Conservation (phyloP, 2,888 invertebrate genomes). For the Melanargia galathea region DNA sequence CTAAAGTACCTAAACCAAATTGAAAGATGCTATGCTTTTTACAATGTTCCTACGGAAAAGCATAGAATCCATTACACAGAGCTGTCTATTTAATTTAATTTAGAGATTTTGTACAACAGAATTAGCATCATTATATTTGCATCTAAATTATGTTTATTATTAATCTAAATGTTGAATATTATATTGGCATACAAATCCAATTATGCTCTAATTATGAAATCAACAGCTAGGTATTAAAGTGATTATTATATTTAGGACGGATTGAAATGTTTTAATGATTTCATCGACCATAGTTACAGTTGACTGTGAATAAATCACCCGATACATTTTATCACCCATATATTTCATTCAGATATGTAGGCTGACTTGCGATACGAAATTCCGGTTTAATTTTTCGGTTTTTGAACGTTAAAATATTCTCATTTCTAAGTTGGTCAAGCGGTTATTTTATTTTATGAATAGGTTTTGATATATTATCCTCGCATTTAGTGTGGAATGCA, state of each 20-base stretch:
- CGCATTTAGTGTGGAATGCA: no score
- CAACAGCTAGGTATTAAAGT: neutral
- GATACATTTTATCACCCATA: neutral
- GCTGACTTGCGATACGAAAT: neutral
- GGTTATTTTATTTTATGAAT: neutral
- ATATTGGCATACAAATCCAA: neutral
- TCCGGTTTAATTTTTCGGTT: neutral
- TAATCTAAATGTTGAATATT: neutral
- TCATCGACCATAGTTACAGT: neutral
- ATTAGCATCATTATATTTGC: neutral
- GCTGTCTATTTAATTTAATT: no score
- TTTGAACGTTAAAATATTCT: neutral
- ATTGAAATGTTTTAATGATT: neutral
- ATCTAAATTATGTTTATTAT: neutral
- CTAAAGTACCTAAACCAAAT: no score
- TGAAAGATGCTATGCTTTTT: no score
- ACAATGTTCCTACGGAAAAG: no score
- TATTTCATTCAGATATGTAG: constrained; percentile 9
- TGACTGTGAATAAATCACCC: constrained; percentile 7
- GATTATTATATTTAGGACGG: neutral
- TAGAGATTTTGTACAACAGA: no score
- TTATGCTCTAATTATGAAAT: neutral
- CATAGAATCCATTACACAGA: no score
- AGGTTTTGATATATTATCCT: no score
- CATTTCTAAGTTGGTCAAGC: neutral